Base-by-base conservation (phyloP, 2,113 vertebrate genomes). In the Callorhinus ursinus region DNA sequence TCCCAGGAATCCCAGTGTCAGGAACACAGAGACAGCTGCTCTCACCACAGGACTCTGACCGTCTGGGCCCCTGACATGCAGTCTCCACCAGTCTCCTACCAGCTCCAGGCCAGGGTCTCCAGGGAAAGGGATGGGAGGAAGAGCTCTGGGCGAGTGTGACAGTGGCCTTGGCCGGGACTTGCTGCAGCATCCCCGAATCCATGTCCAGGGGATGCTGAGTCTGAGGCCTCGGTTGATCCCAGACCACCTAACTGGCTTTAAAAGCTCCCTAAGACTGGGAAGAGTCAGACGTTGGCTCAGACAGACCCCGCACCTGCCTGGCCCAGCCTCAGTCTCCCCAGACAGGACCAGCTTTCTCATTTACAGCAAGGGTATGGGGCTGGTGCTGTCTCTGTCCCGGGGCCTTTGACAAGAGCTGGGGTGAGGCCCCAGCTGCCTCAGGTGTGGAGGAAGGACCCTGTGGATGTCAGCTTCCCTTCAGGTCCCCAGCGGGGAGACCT, bases 21-120 rank as follows among this genome's bases (percentile, higher is more conserved):
- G 16, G 55, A 76, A 11, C 1, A 0, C 36, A 86, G 84, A 49
- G n/a, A 21, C 69, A 51, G 4, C 0, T 0, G 1, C 16, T 76
- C 28, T 42, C 15, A 7, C 1, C 21, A 18, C 2, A 0, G 24
- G 4, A 8, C 24, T 1, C 9, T 1, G 49, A 21, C 28, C 4
- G 10, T n/a, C 65, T 10, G 6, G 57, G 5, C 28, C 42, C 22
- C 33, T 26, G 1, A 24, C 18, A 6, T 1, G 0, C 5, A 4
- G 5, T 39, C 31, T 59, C 33, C n/a, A 26, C 28, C n/a, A 14
- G 1, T 7, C 22, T 5, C 74, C 83, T n/a, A 6, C 5, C 7
- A 42, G 26, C 55, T 19, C 69, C 82, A 90, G 82, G 39, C 59
- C 49, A 13, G 55, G 65, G n/a, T 31, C 82, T 87, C n/a, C 49